Evolutionary conservation across 2,113 vertebrate genomes (phyloP).

Genomic region (Pachyramphus minor): DNA sequence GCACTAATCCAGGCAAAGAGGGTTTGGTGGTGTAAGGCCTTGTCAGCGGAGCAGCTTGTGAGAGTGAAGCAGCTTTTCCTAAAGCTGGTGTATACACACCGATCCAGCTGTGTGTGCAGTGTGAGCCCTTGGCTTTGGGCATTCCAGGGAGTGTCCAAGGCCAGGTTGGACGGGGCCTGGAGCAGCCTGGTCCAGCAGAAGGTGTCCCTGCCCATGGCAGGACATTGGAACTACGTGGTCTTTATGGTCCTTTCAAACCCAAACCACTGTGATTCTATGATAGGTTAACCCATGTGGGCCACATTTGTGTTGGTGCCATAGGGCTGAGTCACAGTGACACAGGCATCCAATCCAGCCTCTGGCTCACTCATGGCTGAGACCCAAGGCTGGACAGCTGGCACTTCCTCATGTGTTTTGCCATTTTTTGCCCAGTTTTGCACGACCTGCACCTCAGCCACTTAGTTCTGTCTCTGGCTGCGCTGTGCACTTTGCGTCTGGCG

Average conservation of each 20-base stretch:
- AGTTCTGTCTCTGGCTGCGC: neutral
- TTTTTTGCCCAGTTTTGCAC: neutral
- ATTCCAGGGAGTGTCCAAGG: neutral
- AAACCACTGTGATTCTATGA: neutral
- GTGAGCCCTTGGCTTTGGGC: neutral
- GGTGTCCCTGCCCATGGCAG: neutral
- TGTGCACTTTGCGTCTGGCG: neutral
- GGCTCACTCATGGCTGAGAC: neutral
- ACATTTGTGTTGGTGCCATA: too few relatives aligned
- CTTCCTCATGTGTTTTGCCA: neutral
- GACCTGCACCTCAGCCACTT: neutral
- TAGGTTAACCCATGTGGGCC: rapidly evolving
- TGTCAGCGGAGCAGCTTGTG: neutral
- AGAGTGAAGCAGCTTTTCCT: neutral
- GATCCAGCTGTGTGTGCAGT: rapidly evolving
- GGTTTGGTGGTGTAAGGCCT: neutral
- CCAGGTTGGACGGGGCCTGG: too few relatives aligned
- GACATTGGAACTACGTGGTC: neutral
- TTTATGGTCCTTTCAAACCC: neutral
- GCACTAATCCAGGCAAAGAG: slow-evolving; percentile 5
- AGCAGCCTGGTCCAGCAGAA: neutral
- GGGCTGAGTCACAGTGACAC: neutral
- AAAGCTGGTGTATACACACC: rapidly evolving
- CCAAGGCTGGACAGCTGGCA: neutral
- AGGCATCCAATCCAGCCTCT: neutral